Conservation (phyloP, 1,140 invertebrate genomes). For the Whitmania pigra region DNA sequence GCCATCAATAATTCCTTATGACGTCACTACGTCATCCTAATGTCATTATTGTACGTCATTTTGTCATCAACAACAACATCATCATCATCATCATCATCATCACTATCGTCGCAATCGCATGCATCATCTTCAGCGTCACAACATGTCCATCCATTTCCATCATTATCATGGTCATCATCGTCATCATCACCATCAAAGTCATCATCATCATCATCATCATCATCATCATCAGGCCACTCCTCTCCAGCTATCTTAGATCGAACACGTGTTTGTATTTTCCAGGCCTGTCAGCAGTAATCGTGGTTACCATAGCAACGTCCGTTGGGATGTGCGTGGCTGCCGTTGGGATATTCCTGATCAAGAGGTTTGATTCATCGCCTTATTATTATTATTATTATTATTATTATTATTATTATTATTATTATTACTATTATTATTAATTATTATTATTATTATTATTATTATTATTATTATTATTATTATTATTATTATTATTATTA, state of each 20-base stretch:
- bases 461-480: background rate
- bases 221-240: background rate
- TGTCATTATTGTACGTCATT: background rate
- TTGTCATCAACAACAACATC: background rate
- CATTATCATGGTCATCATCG: background rate
- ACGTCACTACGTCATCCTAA: no score
- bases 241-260: no score
- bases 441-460: background rate
- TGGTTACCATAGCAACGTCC: slow-evolving; percentile 6
- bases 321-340: slow-evolving; percentile 1
- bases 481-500: no score
- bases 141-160: background rate
- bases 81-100: background rate
- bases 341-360: slow-evolving; percentile 6
- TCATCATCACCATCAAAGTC: slow-evolving; percentile 13
- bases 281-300: slow-evolving; percentile 4
- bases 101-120: background rate
- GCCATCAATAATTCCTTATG: no score
- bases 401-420: background rate
- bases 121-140: background rate
- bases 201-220: slow-evolving; percentile 13
- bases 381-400: background rate
- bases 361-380: background rate
- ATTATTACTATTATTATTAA: background rate
- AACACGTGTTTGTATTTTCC: background rate